Evolutionary conservation across 2,797 vertebrate genomes (phyloP).

Genomic region (Notolabrus celidotus): DNA sequence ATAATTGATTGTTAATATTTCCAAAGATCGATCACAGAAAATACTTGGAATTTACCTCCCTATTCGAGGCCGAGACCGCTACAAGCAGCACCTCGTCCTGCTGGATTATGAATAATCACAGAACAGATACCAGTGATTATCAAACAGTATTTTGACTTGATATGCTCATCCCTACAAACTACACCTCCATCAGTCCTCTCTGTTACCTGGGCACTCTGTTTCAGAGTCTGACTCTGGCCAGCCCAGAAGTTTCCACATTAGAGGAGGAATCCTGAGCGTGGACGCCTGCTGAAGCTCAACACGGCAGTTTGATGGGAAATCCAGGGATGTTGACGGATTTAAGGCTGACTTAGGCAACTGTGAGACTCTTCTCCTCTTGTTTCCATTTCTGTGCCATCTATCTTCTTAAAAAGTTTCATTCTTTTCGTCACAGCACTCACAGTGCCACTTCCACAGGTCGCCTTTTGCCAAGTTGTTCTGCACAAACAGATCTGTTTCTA

Average conservation of each 20-base stretch:
- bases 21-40: too few relatives aligned
- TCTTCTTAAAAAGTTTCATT: not conserved
- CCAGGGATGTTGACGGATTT: not conserved
- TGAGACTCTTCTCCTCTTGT: not conserved
- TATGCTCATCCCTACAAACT: too few relatives aligned
- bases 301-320: constrained; percentile 27
- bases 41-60: too few relatives aligned
- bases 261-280: constrained; percentile 39
- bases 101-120: too few relatives aligned
- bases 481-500: not conserved
- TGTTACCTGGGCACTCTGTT: constrained; percentile 43
- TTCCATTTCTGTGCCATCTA: not conserved
- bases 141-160: too few relatives aligned
- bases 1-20: too few relatives aligned
- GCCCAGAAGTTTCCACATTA: constrained; percentile 71
- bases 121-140: too few relatives aligned
- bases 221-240: constrained; percentile 53
- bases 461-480: not conserved
- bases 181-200: too few relatives aligned
- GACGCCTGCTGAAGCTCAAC: constrained; percentile 44
- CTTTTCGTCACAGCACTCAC: not conserved
- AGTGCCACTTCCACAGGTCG: not conserved
- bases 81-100: too few relatives aligned
- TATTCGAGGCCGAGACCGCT: too few relatives aligned
- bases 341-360: not conserved